Conservation (phyloP, 2,888 invertebrate genomes). For the Campoplex capitator region DNA sequence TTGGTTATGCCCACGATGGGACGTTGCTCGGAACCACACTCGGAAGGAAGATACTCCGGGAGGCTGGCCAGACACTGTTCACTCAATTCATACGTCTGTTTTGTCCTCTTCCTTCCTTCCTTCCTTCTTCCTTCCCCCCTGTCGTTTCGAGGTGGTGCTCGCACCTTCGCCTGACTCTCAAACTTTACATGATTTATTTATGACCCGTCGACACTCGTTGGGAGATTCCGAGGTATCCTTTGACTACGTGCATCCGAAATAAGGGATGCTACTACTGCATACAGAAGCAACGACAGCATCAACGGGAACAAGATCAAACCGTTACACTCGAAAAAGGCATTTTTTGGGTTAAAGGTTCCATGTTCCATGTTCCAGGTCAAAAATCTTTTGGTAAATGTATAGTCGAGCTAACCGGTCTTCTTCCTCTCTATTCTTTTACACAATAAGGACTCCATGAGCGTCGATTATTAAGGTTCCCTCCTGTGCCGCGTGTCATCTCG, state of each 20-base stretch:
- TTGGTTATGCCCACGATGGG: conserved; percentile 31
- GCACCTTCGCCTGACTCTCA: conserved; percentile 34
- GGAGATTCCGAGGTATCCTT: conserved; percentile 32
- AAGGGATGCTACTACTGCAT: conserved; percentile 36
- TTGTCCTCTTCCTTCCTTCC: conserved; percentile 13
- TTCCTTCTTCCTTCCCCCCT: background rate
- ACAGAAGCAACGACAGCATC: conserved; percentile 57
- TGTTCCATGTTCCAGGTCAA: conserved; percentile 6
- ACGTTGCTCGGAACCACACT: conserved; percentile 7
- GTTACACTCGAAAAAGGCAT: conserved; percentile 35
- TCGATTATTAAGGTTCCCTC: conserved; percentile 63
- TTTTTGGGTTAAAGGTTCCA: conserved; percentile 29
- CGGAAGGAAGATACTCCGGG: conserved; percentile 23
- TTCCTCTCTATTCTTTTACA: conserved; percentile 18
- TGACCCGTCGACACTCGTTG: conserved; percentile 47
- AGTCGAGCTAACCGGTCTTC: conserved; percentile 26
- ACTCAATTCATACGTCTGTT: conserved; percentile 40
- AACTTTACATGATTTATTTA: conserved; percentile 73
- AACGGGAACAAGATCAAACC: conserved; percentile 26
- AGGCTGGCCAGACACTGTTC: conserved; percentile 38
- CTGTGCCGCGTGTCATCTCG: conserved; percentile 34
- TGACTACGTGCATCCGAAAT: background rate
- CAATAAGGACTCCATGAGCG: conserved; percentile 68
- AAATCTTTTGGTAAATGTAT: background rate
- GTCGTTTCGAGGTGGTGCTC: conserved; percentile 29